Conservation (phyloP, 2,113 vertebrate genomes). For the Oryzias javanicus region DNA sequence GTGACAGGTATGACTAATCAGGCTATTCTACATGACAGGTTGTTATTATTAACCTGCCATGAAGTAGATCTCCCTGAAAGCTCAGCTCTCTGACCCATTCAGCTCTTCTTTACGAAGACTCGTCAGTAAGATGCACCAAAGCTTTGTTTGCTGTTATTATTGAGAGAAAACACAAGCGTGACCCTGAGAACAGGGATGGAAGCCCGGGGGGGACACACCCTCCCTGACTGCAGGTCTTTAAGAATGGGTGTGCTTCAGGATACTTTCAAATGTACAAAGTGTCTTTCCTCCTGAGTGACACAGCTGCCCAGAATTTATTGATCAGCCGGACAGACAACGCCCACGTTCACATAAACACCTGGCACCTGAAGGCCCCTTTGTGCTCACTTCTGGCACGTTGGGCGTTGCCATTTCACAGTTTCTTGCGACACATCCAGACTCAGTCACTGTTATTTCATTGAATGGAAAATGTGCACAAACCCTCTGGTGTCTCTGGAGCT, state of each 20-base stretch:
- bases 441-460: not conserved
- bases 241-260: too few relatives aligned
- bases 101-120: too few relatives aligned
- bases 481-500: not conserved
- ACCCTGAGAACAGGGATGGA: too few relatives aligned
- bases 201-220: too few relatives aligned
- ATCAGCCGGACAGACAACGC: not conserved
- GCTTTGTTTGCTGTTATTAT: too few relatives aligned
- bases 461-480: not conserved
- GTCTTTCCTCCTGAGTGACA: not conserved
- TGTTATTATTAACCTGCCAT: not conserved
- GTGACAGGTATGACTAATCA: constrained; percentile 2
- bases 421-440: not conserved
- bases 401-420: not conserved
- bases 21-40: constrained; percentile 6
- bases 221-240: too few relatives aligned
- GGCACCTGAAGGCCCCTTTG: constrained; percentile 1
- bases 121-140: too few relatives aligned
- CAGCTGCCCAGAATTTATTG: not conserved
- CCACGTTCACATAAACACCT: not conserved
- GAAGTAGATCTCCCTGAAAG: too few relatives aligned
- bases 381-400: not conserved
- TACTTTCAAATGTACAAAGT: too few relatives aligned
- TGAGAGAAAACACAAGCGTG: too few relatives aligned
- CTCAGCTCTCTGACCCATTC: too few relatives aligned